Evolutionary conservation across 2,888 invertebrate species (phyloP), one percentile per base, ranked within the genome.

Genomic region (Hydroisotoma schaefferi): DNA sequence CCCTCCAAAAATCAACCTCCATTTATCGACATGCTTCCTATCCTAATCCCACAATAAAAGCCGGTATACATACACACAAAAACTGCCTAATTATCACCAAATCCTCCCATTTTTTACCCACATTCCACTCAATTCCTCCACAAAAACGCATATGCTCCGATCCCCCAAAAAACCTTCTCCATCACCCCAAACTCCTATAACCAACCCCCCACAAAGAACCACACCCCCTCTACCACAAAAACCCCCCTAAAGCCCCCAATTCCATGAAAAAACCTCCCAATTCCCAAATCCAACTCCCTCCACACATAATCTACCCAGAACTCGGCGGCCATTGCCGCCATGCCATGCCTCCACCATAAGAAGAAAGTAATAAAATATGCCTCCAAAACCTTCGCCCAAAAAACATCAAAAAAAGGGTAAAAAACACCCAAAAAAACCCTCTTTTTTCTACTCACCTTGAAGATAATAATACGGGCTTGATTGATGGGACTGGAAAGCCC

Each of bases 301-400:
- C 40, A 40, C n/a, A 40, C 40, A 18, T 18, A 40, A 10, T 40
- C 15, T 10, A 33, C 33, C 8, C 15, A 10, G 33, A 15, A 40
- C n/a, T 52, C 22, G 52, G 52, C 52, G 52, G 52, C 52, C 52
- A 52, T 52, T 52, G 29, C 49, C 49, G 8, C 52, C 52, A 52
- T 52, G 52, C 52, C 52, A 26, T 29, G 29, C 52, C 52, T 52
- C 52, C 37, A 28, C 22, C 49, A 23, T 8, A 46, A 8, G 12
- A 46, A 46, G 5, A 22, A 6, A 6, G n/a, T 15, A 18, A 20
- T n/a, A 43, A 43, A 43, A 43, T 43, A 8, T 6, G 20, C 20
- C 6, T 43, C 6, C 43, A 18, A n/a, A 8, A 43, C 20, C 20
- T 43, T 43, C 6, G 18, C 12, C 6, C 20, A n/a, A 49, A 8